A percentile compares a stretch with the other conserved stretches of the same genome.
Conservation (phyloP, 64 coral and sea anemone species). For the Trachythela sp. region DNA sequence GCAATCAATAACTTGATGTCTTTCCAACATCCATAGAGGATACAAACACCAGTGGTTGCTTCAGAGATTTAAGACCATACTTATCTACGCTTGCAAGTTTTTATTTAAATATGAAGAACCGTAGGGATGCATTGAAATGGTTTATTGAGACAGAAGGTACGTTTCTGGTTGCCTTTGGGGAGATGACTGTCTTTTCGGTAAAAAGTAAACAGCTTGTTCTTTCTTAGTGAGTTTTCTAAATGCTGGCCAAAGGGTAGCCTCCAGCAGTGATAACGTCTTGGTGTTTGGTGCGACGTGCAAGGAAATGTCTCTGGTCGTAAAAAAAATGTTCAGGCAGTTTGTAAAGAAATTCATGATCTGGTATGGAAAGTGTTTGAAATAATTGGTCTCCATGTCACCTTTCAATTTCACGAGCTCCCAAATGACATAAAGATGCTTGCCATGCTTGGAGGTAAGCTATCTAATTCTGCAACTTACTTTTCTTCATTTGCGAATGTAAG, state of each 20-base stretch:
- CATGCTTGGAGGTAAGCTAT: constrained; percentile 44
- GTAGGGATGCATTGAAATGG: constrained; percentile 53
- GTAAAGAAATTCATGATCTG: constrained; percentile 48
- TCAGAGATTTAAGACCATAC: constrained; percentile 61
- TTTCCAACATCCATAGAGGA: constrained; percentile 37
- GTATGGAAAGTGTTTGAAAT: constrained; percentile 31
- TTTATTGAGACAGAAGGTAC: constrained; percentile 73
- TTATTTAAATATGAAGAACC: constrained; percentile 61
- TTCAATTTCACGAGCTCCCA: constrained; percentile 49
- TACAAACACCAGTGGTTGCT: constrained; percentile 50
- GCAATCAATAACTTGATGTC: constrained; percentile 45
- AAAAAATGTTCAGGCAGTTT: constrained; percentile 57
- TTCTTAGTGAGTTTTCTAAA: constrained; percentile 74
- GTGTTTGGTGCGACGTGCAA: constrained; percentile 72
- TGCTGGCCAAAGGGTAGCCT: constrained; percentile 59
- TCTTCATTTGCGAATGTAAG: constrained; percentile 61
- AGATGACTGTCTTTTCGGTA: constrained; percentile 66
- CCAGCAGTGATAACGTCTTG: constrained; percentile 60
- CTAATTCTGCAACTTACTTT: constrained; percentile 54
- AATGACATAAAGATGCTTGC: constrained; percentile 76
- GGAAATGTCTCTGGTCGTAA: constrained; percentile 51
- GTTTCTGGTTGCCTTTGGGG: constrained; percentile 75
- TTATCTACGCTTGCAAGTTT: constrained; percentile 57
- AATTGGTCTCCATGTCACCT: constrained; percentile 31
- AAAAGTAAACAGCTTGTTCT: constrained; percentile 58